phyloP scores from a whole-genome alignment of 2,797 vertebrate genomes.

The Pangasius krempfi region DNA sequence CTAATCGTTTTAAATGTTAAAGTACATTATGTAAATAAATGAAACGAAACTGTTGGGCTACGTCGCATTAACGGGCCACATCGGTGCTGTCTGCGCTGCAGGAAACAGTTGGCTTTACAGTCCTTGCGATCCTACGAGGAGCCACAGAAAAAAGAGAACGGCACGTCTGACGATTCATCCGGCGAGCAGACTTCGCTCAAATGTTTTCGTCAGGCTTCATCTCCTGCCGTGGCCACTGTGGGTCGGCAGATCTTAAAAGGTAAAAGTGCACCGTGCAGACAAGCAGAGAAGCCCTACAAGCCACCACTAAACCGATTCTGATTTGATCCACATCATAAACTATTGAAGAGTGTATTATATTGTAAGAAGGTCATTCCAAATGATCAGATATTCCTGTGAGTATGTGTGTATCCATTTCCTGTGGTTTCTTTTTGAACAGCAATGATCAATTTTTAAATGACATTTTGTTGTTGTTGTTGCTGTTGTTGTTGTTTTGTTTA shows the following conservation, averaged over 20 bases:
- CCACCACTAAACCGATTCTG: slow-evolving; percentile 45
- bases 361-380: background rate
- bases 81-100: slow-evolving; percentile 57
- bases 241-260: slow-evolving; percentile 93
- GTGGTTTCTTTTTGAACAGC: background rate
- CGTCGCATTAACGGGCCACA: background rate
- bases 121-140: slow-evolving; percentile 95
- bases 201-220: slow-evolving; percentile 89
- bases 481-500: background rate
- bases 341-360: background rate
- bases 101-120: slow-evolving; percentile 96
- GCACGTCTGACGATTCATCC: slow-evolving; percentile 93
- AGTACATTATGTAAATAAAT: no score
- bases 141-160: slow-evolving; percentile 92
- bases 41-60: background rate
- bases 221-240: slow-evolving; percentile 85
- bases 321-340: background rate
- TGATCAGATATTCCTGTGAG: background rate
- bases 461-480: background rate
- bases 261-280: slow-evolving; percentile 59
- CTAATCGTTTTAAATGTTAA: background rate
- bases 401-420: background rate
- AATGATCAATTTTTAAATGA: background rate
- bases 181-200: slow-evolving; percentile 91
- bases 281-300: background rate